Evolutionary conservation across 1,140 invertebrate species (phyloP).

Genomic region (Heliconius melpomene): DNA sequence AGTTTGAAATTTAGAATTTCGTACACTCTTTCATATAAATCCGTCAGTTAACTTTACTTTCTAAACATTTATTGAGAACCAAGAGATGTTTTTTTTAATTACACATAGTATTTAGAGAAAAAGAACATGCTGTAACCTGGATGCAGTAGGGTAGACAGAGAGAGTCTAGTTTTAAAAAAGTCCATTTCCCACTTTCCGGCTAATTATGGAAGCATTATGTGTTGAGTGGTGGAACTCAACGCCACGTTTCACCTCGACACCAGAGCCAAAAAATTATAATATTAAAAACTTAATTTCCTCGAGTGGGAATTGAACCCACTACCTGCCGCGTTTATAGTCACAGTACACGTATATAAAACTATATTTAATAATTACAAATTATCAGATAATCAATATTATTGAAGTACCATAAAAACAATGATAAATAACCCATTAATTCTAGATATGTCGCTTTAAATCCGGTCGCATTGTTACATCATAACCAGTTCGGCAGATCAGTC

Average conservation of each 20-base stretch:
- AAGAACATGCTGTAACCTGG: neutral
- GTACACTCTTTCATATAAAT: slow-evolving; percentile 48
- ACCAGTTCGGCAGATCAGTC: slow-evolving; percentile 69
- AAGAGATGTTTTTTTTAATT: neutral
- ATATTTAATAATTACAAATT: neutral
- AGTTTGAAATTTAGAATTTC: slow-evolving; percentile 67
- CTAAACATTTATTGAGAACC: neutral
- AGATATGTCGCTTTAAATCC: slow-evolving; percentile 46
- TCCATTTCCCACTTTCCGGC: too few relatives aligned
- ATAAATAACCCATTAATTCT: slow-evolving; percentile 20
- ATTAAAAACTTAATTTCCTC: too few relatives aligned
- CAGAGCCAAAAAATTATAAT: too few relatives aligned
- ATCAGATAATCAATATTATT: too few relatives aligned
- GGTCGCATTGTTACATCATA: slow-evolving; percentile 69
- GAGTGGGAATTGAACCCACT: too few relatives aligned
- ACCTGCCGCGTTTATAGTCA: too few relatives aligned
- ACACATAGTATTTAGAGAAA: neutral
- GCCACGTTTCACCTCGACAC: too few relatives aligned
- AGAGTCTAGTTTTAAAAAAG: too few relatives aligned
- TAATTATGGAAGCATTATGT: too few relatives aligned
- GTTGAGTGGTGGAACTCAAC: too few relatives aligned
- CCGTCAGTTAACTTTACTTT: neutral
- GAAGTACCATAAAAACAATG: neutral
- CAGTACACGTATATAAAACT: neutral
- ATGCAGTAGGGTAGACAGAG: too few relatives aligned